Percentiles rank a stretch among this genome's conserved stretches.
These are phyloP conservation scores for Nephrotoma guestfalica DNA, from an alignment of 2,888 invertebrate species.

Conservation along the genomic window DNA sequence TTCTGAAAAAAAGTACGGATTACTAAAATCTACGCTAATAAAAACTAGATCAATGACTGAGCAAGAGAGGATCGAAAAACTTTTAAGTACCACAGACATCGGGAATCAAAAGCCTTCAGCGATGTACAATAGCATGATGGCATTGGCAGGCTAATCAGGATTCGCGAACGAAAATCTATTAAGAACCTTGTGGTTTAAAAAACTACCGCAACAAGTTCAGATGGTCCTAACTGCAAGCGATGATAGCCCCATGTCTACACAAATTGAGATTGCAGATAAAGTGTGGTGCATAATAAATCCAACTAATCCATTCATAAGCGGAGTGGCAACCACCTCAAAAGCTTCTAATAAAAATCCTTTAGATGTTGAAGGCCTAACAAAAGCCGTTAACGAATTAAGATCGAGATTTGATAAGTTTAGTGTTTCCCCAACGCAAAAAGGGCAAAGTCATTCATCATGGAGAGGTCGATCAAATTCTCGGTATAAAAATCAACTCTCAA, in stretches of 20 bases:
- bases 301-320: not conserved
- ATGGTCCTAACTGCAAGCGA: not conserved
- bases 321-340: not conserved
- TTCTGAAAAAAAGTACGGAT: too few relatives aligned
- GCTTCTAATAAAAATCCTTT: not conserved
- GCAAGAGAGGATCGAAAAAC: too few relatives aligned
- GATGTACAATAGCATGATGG: not conserved
- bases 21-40: too few relatives aligned
- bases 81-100: too few relatives aligned
- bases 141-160: not conserved
- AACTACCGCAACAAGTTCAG: not conserved
- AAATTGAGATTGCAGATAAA: not conserved
- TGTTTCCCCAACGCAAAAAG: not conserved
- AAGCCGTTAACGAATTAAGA: not conserved
- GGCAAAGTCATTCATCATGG: not conserved
- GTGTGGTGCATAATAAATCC: not conserved
- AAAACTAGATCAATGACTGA: too few relatives aligned
- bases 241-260: not conserved
- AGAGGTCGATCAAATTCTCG: not conserved
- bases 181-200: not conserved
- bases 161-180: not conserved
- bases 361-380: not conserved
- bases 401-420: not conserved
- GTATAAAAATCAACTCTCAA: not conserved
- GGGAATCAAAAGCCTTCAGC: too few relatives aligned